A percentile compares a stretch with the other conserved stretches of the same genome.
Evolutionary conservation across 2,113 vertebrate genomes (phyloP).

Genomic region (Corythornis cristatus): DNA sequence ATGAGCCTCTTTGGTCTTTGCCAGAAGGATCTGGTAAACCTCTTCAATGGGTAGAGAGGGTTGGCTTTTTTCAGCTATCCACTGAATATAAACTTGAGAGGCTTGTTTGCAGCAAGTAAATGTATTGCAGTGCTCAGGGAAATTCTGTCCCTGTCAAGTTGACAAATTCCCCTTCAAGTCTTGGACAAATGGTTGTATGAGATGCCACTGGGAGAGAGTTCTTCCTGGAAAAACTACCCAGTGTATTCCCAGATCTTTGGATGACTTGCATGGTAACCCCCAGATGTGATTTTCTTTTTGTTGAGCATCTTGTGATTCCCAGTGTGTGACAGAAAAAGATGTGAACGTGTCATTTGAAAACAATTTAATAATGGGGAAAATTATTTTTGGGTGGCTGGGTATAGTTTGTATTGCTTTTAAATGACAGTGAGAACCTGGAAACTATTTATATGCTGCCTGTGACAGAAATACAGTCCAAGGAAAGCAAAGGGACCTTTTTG

Average conservation of each 20-base stretch:
- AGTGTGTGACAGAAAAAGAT: not conserved
- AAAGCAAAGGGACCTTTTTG: not conserved
- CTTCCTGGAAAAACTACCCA: not conserved
- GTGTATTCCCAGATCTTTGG: not conserved
- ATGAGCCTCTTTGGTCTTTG: not conserved
- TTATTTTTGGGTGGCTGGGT: not conserved
- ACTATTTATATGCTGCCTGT: not conserved
- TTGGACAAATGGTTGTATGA: not conserved
- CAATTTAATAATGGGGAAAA: not conserved
- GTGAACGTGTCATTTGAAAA: not conserved
- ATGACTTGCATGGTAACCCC: not conserved
- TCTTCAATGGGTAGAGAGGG: not conserved
- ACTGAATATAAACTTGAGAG: not conserved
- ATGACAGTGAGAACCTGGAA: not conserved
- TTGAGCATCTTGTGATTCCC: not conserved
- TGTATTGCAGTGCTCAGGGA: not conserved
- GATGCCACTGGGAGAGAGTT: not conserved
- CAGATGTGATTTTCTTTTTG: not conserved
- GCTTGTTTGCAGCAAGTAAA: not conserved
- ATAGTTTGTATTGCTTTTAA: constrained; percentile 8
- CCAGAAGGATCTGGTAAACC: not conserved
- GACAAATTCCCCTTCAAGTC: not conserved
- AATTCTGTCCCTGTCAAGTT: not conserved
- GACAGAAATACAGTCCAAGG: not conserved
- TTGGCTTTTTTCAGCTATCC: not conserved